Evolutionary conservation across 2,797 vertebrate genomes (phyloP).

Genomic region (Acipenser transmontanus): DNA sequence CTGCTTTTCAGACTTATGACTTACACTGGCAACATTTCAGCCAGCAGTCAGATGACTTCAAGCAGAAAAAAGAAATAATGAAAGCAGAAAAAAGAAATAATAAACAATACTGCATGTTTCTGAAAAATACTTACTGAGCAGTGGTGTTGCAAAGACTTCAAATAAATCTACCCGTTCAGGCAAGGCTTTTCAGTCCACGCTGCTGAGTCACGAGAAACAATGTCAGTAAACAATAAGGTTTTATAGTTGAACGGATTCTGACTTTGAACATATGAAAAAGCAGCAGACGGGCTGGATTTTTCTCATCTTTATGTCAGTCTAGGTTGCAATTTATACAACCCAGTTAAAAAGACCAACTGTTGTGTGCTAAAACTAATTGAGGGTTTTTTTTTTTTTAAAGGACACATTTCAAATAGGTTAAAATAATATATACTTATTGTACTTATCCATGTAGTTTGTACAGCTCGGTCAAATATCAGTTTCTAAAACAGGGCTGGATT

Average conservation of each 20-base stretch:
- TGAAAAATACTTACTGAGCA: not conserved
- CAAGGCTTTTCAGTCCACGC: not conserved
- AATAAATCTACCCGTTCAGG: not conserved
- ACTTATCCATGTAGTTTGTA: too few relatives aligned
- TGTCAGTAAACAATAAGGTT: not conserved
- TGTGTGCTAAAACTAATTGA: too few relatives aligned
- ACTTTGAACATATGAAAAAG: not conserved
- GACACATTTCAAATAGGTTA: too few relatives aligned
- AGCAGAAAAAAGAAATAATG: not conserved
- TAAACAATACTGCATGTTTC: not conserved
- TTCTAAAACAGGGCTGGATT: too few relatives aligned
- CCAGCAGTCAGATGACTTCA: not conserved
- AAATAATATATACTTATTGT: too few relatives aligned
- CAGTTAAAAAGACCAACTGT: too few relatives aligned
- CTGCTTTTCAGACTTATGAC: conserved; percentile 1
- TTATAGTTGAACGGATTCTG: not conserved
- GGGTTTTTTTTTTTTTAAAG: too few relatives aligned
- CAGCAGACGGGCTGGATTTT: not conserved
- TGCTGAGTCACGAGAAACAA: not conserved
- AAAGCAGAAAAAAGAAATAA: not conserved
- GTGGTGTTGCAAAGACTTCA: not conserved
- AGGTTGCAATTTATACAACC: too few relatives aligned
- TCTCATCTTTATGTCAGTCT: not conserved
- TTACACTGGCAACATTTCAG: not conserved
- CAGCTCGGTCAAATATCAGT: too few relatives aligned